Base-by-base conservation (phyloP, 2,113 vertebrate species). In the Oriolus oriolus region DNA sequence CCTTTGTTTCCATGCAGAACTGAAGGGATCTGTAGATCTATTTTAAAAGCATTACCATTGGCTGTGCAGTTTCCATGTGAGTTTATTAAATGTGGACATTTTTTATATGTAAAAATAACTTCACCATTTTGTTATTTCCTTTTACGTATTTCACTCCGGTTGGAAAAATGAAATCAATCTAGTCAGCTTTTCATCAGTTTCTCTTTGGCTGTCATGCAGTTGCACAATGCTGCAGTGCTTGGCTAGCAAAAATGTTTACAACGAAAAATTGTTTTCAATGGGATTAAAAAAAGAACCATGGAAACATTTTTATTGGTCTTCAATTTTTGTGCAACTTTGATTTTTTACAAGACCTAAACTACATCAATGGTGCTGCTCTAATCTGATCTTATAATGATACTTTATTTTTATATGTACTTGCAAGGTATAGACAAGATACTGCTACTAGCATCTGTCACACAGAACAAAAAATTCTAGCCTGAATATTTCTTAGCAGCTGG, bases 81-180 rank as follows among this genome's bases (percentile, higher is more conserved):
- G 76, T 88, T 93, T 94, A 96, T 97, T 97, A 90, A 96, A 95
- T 83, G 73, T 75, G 90, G 89, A 64, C 41, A 54, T 93, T 95
- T 94, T 96, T 91, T 56, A 95, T 85, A 96, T 80, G 50, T 83
- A 97, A 96, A 96, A 96, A 96, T 94, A 95, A 95, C 87, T 93
- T 91, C 91, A 96, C 88, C 75, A 90, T 96, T 97, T 97, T 96
- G 93, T 97, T 97, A 92, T 96, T 96, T 96, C 93, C 92, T 96
- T 95, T 97, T 97, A 96, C 80, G 89, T 96, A 96, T 95, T 97
- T 95, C 87, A 94, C 89, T 95, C 50, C 0, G 73, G 91, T 95
- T 96, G 96, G 94, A 96, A 96, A 97, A 96, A 97, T 97, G 91
- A 97, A 97, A 96, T 96, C 92, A 96, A 96, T 94, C 93, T 95